Conservation (phyloP, 2,113 vertebrate genomes). For the Lichenostomus cassidix region DNA sequence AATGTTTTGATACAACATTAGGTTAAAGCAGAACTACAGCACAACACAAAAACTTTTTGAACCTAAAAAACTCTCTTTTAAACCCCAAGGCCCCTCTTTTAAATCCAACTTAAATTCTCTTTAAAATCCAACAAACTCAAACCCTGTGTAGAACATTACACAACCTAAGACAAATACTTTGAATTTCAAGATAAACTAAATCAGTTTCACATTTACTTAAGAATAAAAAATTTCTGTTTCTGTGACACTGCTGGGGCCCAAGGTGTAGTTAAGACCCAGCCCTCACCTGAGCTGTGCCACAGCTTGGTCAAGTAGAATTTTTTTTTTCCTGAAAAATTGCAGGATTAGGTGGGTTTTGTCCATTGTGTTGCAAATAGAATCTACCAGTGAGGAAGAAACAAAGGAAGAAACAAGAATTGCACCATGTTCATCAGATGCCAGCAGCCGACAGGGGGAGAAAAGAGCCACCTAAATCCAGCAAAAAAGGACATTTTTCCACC, state of each 20-base stretch:
- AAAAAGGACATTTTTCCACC: neutral
- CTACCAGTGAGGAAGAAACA: neutral
- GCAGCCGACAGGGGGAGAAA: neutral
- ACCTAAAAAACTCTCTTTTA: neutral
- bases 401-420: neutral
- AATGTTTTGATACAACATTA: neutral
- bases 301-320: neutral
- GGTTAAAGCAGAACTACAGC: neutral
- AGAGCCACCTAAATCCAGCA: neutral
- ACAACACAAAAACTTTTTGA: neutral
- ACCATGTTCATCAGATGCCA: accelerated
- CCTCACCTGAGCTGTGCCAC: neutral
- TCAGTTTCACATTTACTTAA: neutral
- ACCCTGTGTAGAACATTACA: neutral
- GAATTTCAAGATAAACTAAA: neutral
- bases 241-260: neutral
- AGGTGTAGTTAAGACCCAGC: neutral
- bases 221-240: neutral
- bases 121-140: neutral
- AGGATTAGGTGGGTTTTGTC: neutral
- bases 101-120: neutral
- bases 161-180: neutral
- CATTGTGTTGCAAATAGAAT: too few relatives aligned
- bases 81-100: neutral
- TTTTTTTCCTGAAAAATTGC: neutral